Evolutionary conservation across 2,888 invertebrate genomes (phyloP).

Genomic region (Ganaspis brasiliensis): DNA sequence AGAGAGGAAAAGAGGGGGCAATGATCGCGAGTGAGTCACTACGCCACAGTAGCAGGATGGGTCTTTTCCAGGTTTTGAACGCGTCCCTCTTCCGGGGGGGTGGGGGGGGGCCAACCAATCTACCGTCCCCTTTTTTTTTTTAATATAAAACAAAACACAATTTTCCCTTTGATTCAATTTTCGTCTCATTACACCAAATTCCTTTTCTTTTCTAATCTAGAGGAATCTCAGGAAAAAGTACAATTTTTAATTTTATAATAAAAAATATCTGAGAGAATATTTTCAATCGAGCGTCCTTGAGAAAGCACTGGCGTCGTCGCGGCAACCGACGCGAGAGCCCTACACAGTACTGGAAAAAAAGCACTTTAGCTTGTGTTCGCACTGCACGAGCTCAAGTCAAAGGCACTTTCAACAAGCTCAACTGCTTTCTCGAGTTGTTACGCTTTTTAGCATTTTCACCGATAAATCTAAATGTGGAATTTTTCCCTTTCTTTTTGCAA

Average conservation of each 20-base stretch:
- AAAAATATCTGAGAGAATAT: too few species aligned
- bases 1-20: conserved; percentile 60
- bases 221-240: too few species aligned
- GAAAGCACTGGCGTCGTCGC: conserved; percentile 49
- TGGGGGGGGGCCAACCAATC: conserved; percentile 28
- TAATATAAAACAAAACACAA: too few species aligned
- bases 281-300: conserved; percentile 51
- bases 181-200: too few species aligned
- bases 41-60: conserved; percentile 65
- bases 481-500: neutral
- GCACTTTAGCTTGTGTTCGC: conserved; percentile 46
- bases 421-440: neutral
- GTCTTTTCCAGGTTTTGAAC: conserved; percentile 21
- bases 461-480: conserved; percentile 12
- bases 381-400: conserved; percentile 30
- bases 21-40: conserved; percentile 72
- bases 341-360: conserved; percentile 52
- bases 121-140: conserved; percentile 2
- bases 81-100: neutral
- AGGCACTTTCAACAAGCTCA: conserved; percentile 19
- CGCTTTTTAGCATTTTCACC: neutral
- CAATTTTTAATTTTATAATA: too few species aligned
- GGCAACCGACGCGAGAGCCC: conserved; percentile 54
- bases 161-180: too few species aligned
- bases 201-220: too few species aligned